Evolutionary conservation across 2,797 vertebrate species (phyloP), one percentile per base, ranked within the genome.

Genomic region (Cirrhinus mrigala): DNA sequence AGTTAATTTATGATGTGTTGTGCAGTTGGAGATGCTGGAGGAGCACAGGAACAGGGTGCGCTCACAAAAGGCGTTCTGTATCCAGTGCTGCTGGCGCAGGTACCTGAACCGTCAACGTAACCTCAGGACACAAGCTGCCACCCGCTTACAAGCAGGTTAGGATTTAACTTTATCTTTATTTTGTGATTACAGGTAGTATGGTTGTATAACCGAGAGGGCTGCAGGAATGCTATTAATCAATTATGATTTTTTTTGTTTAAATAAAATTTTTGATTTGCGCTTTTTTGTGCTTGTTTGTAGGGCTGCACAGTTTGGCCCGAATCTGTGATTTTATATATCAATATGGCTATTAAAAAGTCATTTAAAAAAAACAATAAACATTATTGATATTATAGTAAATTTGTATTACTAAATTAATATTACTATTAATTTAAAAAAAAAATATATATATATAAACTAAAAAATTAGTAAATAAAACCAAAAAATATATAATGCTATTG

Each of bases 121-220:
- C 0, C 88, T 90, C 88, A 92, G 90, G 89, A 94, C 88, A 20
- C 85, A 1, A 66, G 95, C 97, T 0, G 97, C 96, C 12, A 93
- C 92, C 15, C 86, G 95, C 73, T 97, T 99, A 92, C 98, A 99
- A 95, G 96, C 98, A 96, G 98, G 98, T 99, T 88, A 89, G 80
- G 9, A 64, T 58, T n/a, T 6, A 46, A 3, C 15, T n/a, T n/a
- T n/a, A 20, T 12, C 46, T 16, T 6, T 22, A 60, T 6, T 79
- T 27, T 14, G 10, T 10, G 40, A 78, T 33, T 24, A 77, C 20
- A 70, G 20, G 56, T 10, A 3, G 29, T 29, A 24, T 11, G 70
- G 29, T 4, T 71, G 12, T 15, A 18, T 60, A n/a, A 40, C 52
- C 14, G 12, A 71, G 3, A 7, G 22, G 10, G 20, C 40, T 71